Evolutionary conservation across 2,888 invertebrate species (phyloP), one percentile per base, ranked within the genome.

Genomic region (Macaria notata): DNA sequence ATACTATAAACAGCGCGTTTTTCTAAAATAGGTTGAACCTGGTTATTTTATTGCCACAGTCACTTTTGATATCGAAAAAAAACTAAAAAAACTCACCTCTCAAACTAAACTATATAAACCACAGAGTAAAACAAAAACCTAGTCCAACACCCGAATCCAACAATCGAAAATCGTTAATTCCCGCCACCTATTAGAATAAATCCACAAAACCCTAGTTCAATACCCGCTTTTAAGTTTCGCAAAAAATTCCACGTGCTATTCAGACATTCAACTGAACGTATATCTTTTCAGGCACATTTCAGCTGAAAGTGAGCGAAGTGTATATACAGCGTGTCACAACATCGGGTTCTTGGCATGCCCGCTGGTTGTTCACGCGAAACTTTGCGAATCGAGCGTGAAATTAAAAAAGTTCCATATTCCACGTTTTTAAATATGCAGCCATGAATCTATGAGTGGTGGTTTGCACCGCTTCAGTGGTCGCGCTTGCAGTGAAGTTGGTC

Each of bases 381-480:
- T 80, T 84, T 78, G 70, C 76, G 81, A 82, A 83, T 85, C 83
- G 79, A 85, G 84, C 88, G 84, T 88, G 83, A 88, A 86, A 89
- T 89, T 87, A 89, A 87, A 89, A 88, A 88, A 88, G 83, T 86
- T 87, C 70, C 75, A 78, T 79, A 78, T 81, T 75, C 75, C 66
- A 63, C 72, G 66, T 72, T 58, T 65, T 65, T 70, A 66, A 69
- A 69, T 70, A 68, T 56, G 59, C 56, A 66, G 65, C 69, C 70
- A 72, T 72, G 71, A 67, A 73, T 72, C 72, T 72, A 71, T 71
- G 72, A 73, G 71, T 68, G 64, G 8, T 39, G 49, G 49, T 56
- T 56, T 65, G 69, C 71, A 71, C 69, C 69, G 68, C 68, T 65
- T 55, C 73, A 70, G 66, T 76, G 69, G 66, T 55, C 69, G 69